phyloP scores from a whole-genome alignment of 1,140 invertebrate genomes.

The Akabosia matsudoensis region DNA sequence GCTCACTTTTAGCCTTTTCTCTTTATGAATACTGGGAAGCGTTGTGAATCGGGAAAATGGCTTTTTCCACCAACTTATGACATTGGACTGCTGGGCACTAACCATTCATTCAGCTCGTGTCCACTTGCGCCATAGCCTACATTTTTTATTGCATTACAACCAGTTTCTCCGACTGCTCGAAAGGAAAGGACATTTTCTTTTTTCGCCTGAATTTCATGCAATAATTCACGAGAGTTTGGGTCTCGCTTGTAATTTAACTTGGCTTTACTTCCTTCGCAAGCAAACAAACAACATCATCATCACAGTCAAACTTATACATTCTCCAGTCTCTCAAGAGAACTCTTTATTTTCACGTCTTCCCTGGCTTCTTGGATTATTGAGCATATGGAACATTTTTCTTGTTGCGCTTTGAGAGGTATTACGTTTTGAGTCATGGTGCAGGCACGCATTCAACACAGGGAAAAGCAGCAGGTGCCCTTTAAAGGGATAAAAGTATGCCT shows the following conservation, averaged over 20 bases:
- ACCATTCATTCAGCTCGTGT: slow-evolving; percentile 10
- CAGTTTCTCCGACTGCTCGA: neutral
- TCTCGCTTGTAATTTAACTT: neutral
- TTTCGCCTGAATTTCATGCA: neutral
- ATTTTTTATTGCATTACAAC: neutral
- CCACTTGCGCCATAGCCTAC: neutral
- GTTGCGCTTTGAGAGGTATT: no score
- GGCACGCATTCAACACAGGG: no score
- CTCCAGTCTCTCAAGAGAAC: neutral
- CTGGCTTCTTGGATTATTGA: slow-evolving; percentile 10
- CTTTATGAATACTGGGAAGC: no score
- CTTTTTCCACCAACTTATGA: no score
- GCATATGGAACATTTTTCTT: neutral
- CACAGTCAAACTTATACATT: no score
- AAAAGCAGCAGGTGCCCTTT: slow-evolving; percentile 9
- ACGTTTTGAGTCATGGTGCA: no score
- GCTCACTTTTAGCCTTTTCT: no score
- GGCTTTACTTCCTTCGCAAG: neutral
- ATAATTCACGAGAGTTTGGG: neutral
- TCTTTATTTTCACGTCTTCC: neutral
- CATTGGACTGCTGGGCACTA: no score
- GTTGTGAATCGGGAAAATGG: no score
- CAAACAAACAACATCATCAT: slow-evolving; percentile 7
- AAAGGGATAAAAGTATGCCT: no score
- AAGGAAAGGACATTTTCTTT: neutral